phyloP scores from a whole-genome alignment of 2,113 vertebrate species.

The Xenopus borealis region DNA sequence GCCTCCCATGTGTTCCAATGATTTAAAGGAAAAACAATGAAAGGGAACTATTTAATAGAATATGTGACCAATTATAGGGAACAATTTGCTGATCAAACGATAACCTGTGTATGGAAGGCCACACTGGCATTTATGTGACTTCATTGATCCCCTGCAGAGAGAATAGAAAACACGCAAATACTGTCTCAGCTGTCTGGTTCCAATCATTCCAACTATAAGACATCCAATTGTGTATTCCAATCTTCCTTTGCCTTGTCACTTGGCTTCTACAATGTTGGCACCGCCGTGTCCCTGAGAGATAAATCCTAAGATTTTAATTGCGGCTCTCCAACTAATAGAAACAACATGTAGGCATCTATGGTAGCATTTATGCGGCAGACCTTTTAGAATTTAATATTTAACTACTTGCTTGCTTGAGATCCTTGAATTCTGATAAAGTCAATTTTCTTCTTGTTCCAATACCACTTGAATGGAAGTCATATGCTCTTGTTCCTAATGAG shows the following conservation, averaged over 20 bases:
- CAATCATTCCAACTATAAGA: slow-evolving; percentile 11
- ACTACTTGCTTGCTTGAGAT: no score
- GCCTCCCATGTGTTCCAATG: slow-evolving; percentile 35
- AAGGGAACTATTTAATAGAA: slow-evolving; percentile 37
- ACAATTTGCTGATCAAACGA: slow-evolving; percentile 44
- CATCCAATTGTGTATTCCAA: slow-evolving; percentile 32
- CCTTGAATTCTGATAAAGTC: no score
- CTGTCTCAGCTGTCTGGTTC: slow-evolving; percentile 14
- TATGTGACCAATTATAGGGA: slow-evolving; percentile 40
- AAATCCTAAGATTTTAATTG: background rate
- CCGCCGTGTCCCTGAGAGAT: background rate
- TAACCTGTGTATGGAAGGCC: slow-evolving; percentile 22
- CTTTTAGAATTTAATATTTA: no score
- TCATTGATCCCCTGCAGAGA: slow-evolving; percentile 24
- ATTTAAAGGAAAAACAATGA: slow-evolving; percentile 34
- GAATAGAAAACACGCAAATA: slow-evolving; percentile 15
- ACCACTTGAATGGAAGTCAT: no score
- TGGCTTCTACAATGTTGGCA: background rate
- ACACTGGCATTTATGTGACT: slow-evolving; percentile 16
- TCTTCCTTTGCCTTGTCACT: slow-evolving; percentile 8
- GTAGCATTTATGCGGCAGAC: no score
- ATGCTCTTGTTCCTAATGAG: slow-evolving; percentile 10
- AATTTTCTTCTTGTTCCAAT: no score
- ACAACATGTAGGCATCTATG: no score
- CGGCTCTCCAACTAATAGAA: no score